phyloP scores from a whole-genome alignment of 2,797 vertebrate species.

The Sternotherus odoratus region DNA sequence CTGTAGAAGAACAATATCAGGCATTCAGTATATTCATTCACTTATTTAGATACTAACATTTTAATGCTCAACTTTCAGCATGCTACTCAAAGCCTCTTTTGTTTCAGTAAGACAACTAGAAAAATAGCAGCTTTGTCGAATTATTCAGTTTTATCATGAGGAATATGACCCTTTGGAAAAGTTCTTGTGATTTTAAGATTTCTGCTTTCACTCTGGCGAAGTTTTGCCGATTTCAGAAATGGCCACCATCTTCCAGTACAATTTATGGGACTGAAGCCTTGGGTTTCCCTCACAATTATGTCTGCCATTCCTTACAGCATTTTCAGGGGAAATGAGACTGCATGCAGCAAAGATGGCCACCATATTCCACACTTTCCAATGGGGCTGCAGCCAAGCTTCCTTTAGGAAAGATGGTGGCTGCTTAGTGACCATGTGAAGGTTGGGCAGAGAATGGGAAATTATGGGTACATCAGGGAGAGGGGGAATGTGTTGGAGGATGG shows the following conservation, averaged over 20 bases:
- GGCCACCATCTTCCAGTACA: not conserved
- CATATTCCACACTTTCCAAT: not conserved
- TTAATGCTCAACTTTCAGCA: not conserved
- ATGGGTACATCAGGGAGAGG: not conserved
- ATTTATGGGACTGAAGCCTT: not conserved
- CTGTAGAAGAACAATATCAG: not conserved
- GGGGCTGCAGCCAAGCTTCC: not conserved
- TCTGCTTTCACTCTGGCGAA: not conserved
- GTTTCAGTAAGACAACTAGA: conserved; percentile 16
- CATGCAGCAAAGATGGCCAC: not conserved
- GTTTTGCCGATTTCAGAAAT: conserved; percentile 2
- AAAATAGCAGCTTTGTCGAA: conserved; percentile 29
- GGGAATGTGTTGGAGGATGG: not conserved
- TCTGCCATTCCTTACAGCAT: not conserved
- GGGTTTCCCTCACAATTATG: not conserved
- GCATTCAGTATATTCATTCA: not conserved
- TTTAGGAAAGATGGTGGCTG: not conserved
- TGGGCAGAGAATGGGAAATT: conserved; percentile 3
- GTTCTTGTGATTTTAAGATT: not conserved
- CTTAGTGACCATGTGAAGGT: not conserved
- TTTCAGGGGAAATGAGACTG: not conserved
- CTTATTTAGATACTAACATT: too few species aligned
- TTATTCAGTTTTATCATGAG: conserved; percentile 30
- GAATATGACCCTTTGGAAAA: conserved; percentile 6
- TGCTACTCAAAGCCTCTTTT: not conserved